Evolutionary conservation across 2,888 invertebrate species (phyloP), one percentile per base, ranked within the genome.

Genomic region (Drosophila leonis): DNA sequence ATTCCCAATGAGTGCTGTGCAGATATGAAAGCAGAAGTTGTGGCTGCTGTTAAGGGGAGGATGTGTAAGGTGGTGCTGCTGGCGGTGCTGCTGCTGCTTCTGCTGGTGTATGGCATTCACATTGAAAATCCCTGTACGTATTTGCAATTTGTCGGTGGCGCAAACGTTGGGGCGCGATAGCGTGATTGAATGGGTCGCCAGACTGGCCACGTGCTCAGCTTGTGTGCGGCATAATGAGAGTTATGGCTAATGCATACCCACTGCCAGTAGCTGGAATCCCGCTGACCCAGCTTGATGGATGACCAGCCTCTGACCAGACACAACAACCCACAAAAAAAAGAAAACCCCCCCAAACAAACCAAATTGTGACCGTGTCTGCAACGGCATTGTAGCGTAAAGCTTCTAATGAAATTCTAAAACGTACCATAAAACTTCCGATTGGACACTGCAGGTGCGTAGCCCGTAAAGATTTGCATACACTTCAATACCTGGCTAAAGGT

Each of bases 211-310:
- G 75, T 72, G 72, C 49, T 65, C 33, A 59, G 39, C 51, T 61
- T 61, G 24, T 33, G 39, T 35, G 31, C 31, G 63, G 76, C 79
- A 81, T 84, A 84, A 84, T 84, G 85, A 86, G 87, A 88, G 84
- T 85, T 85, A 88, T 87, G 79, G 84, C 87, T 85, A 85, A 88
- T 85, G 89, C 84, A 86, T 79, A 71, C 56, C 69, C 35, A 9
- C 0, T 9, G 57, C 63, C 48, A 65, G 52, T 54, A 29, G 64
- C 46, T 71, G 41, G 33, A 39, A 29, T 44, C 54, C 56, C 46
- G 29, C 60, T 44, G 31, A 39, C 62, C 44, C 63, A 54, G 37
- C 65, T 65, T 82, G 85, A 83, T 83, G 63, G 71, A 82, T 83
- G 64, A 57, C 61, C 68, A 44, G 62, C 35, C 55, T 41, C 51